Base-by-base conservation (phyloP, 2,113 vertebrate species). In the Corydoras maculifer region DNA sequence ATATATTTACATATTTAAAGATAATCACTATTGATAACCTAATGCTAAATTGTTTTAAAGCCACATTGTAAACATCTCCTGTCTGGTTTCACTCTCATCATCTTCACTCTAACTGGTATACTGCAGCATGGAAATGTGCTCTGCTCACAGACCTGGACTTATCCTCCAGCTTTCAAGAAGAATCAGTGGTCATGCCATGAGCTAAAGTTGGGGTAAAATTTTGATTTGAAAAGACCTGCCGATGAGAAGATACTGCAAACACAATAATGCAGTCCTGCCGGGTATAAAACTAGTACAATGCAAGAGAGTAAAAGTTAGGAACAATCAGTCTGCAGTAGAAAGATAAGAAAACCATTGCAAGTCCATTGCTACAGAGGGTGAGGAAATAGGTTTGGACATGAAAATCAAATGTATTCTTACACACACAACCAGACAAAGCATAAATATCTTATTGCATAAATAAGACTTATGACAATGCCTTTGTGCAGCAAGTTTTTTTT, bases 401-500 rank as follows among this genome's bases (percentile, higher is more conserved):
- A 43, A 43, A 43, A 43, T 43, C 35, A 43, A 43, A 43, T 43
- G 35, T 43, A 43, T 43, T 43, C 35, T 43, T 43, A 8, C 35
- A 43, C 35, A 43, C 35, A 43, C 7, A 43, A 43, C 35, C 35
- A 43, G 35, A 43, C 35, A 43, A 43, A 43, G 35, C 35, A 43
- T 43, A 43, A 43, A 43, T 43, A 43, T 43, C 35, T 43, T 43
- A 43, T 29, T 65, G 25, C 53, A 55, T 35, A 51, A 67, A 67
- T 35, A 51, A 53, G 29, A 51, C 31, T 58, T 72, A 54, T 58
- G 58, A 67, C 59, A 62, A n/a, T 64, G 4, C 11, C 51, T 60
- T 77, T 65, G 64, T 73, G 60, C 58, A 15, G 58, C 15, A 55
- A 6, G 29, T 50, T 25, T 14, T 58, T 62, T 63, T 51, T 51